phyloP scores from a whole-genome alignment of 2,888 invertebrate genomes.

The Nemoura dubitans region DNA sequence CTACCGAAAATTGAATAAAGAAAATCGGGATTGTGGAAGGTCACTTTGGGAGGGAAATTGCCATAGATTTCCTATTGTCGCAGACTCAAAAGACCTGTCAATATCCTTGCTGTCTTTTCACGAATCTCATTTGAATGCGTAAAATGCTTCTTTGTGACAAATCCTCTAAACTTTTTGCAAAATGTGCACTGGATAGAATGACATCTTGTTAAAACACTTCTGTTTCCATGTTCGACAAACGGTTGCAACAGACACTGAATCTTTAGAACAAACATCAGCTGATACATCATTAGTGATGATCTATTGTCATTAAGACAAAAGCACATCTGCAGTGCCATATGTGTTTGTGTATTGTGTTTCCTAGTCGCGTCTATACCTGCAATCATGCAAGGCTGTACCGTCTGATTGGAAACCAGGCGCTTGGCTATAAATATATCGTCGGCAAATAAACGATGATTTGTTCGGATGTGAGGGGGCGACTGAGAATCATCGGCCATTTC shows the following conservation, averaged over 20 bases:
- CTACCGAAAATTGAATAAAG: too few species aligned
- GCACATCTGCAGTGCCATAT: conserved; percentile 12
- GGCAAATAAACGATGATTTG: not conserved
- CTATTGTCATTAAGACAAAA: conserved; percentile 14
- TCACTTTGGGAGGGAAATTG: too few species aligned
- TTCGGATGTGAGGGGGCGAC: not conserved
- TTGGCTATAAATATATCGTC: not conserved
- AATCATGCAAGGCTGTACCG: not conserved
- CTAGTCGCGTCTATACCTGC: not conserved
- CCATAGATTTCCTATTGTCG: too few species aligned
- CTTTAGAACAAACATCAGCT: conserved; percentile 13
- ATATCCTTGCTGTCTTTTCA: too few species aligned
- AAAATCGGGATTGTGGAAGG: too few species aligned
- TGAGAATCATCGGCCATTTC: not conserved
- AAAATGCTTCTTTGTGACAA: too few species aligned
- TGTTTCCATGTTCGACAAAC: not conserved
- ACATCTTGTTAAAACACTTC: not conserved
- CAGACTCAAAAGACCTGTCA: too few species aligned
- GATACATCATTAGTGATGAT: conserved; percentile 20
- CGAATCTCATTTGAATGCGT: too few species aligned
- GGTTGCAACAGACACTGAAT: not conserved
- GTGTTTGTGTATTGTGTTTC: not conserved
- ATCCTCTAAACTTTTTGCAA: too few species aligned
- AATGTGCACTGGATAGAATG: too few species aligned
- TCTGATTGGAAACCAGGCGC: not conserved